Conservation (phyloP, 2,797 vertebrate genomes). For the Peromyscus aztecus region DNA sequence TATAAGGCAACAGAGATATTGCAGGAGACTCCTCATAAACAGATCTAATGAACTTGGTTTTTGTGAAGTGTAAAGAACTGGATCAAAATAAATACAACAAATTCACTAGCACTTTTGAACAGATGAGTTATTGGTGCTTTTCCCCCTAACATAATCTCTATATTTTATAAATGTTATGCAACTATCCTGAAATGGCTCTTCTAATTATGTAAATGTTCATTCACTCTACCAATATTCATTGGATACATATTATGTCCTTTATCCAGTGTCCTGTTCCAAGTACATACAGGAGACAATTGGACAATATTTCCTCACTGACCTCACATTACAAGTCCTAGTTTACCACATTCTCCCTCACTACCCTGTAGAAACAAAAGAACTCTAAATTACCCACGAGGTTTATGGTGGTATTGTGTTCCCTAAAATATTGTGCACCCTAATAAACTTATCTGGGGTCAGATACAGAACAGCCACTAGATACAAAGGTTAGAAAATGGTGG, state of each 20-base stretch:
- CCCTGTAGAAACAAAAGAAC: neutral
- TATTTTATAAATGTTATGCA: constrained; percentile 30
- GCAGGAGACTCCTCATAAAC: neutral
- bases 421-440: too few relatives aligned
- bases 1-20: neutral
- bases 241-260: neutral
- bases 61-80: neutral
- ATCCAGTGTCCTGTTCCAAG: neutral
- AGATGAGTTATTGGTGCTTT: neutral
- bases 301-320: neutral
- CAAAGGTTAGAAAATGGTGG: too few relatives aligned
- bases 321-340: neutral
- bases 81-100: constrained; percentile 26
- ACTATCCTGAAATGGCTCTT: neutral
- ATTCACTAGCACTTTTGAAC: neutral
- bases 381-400: neutral
- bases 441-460: too few relatives aligned
- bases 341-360: neutral
- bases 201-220: neutral
- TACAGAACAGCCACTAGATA: too few relatives aligned
- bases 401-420: too few relatives aligned
- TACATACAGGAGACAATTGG: neutral
- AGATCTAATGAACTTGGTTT: neutral
- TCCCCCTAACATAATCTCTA: constrained; percentile 22
- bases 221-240: constrained; percentile 16